phyloP scores from a whole-genome alignment of 2,888 invertebrate species.

The Himalopsyche anomala region DNA sequence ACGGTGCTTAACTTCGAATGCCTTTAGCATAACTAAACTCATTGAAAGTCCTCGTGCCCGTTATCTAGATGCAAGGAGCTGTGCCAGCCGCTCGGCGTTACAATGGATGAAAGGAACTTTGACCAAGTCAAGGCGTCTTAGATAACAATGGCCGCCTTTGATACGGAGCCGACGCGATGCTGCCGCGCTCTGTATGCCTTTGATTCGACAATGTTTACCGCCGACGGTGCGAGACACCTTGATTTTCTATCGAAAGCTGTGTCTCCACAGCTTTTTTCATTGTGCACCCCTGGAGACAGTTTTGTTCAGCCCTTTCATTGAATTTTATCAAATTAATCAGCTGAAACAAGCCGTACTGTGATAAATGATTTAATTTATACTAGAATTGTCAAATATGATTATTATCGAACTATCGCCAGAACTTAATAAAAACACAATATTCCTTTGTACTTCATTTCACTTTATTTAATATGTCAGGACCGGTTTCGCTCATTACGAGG shows the following conservation, averaged over 20 bases:
- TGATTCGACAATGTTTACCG: conserved; percentile 46
- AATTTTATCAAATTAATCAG: conserved; percentile 23
- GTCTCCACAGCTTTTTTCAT: background rate
- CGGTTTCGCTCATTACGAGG: too few species aligned
- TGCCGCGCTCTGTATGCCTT: conserved; percentile 45
- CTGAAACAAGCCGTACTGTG: too few species aligned
- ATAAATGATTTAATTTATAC: too few species aligned
- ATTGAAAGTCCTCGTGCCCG: conserved; percentile 19
- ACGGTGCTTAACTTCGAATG: conserved; percentile 2
- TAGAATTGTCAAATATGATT: too few species aligned
- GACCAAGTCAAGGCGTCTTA: conserved; percentile 60
- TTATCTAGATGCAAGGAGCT: conserved; percentile 64
- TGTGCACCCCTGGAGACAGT: conserved; percentile 7
- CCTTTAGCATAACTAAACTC: conserved; percentile 9
- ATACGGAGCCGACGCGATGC: conserved; percentile 60
- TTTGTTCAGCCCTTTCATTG: background rate
- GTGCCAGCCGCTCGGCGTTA: conserved; percentile 47
- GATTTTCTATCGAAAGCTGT: background rate
- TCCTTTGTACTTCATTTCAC: too few species aligned
- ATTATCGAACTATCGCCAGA: too few species aligned
- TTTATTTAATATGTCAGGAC: too few species aligned
- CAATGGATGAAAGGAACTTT: conserved; percentile 63
- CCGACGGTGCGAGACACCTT: conserved; percentile 3
- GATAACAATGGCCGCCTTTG: conserved; percentile 62
- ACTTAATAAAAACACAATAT: too few species aligned